Conservation (phyloP, 2,113 vertebrate genomes). For the Amblyopsis rosae region DNA sequence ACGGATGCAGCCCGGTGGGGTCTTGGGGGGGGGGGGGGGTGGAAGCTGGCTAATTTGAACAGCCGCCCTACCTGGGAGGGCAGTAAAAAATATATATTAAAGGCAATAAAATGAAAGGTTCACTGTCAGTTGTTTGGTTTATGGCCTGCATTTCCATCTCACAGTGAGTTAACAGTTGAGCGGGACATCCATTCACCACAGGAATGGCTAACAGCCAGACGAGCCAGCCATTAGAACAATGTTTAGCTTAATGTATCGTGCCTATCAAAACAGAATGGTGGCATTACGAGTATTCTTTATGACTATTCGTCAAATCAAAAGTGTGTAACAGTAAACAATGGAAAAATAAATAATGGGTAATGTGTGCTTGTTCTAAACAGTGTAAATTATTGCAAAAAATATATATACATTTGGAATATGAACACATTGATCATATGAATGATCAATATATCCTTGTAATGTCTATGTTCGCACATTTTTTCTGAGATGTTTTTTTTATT, state of each 20-base stretch:
- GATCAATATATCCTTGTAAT: too few relatives aligned
- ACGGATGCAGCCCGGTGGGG: conserved; percentile 46
- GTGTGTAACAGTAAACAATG: too few relatives aligned
- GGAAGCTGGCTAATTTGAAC: conserved; percentile 50
- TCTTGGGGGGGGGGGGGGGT: conserved; percentile 36
- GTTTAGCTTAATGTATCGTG: conserved; percentile 37
- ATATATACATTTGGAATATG: too few relatives aligned
- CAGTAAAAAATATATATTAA: conserved; percentile 49
- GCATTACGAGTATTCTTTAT: not conserved
- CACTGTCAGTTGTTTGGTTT: conserved; percentile 49
- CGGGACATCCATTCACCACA: conserved; percentile 18
- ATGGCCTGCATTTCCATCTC: conserved; percentile 36
- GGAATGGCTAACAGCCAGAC: conserved; percentile 24
- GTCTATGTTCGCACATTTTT: too few relatives aligned
- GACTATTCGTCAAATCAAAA: not conserved
- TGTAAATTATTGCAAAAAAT: too few relatives aligned
- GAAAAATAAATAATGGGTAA: too few relatives aligned
- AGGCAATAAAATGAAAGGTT: conserved; percentile 60
- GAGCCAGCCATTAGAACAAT: conserved; percentile 21
- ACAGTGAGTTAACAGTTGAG: conserved; percentile 26
- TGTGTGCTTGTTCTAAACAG: too few relatives aligned
- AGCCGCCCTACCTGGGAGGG: conserved; percentile 40
- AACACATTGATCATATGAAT: too few relatives aligned
- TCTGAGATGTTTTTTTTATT: too few relatives aligned
- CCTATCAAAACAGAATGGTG: not conserved